A percentile compares a stretch with the other conserved stretches of the same genome.
Evolutionary conservation across 2,888 invertebrate species (phyloP).

Genomic region (Callyntrura sp.): DNA sequence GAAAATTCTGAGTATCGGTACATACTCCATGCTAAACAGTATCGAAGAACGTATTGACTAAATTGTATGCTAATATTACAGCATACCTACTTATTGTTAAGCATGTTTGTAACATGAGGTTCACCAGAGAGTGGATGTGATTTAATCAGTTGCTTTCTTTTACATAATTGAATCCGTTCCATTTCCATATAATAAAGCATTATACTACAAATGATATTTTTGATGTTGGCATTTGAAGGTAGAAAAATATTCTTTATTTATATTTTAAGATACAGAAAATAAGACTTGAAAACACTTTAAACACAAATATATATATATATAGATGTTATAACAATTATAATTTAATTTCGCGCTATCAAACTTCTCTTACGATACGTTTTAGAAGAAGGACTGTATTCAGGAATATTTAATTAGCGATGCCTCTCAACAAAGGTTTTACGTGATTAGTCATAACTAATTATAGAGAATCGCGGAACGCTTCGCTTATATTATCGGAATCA

Average conservation of each 20-base stretch:
- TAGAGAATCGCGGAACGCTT: conserved; percentile 83
- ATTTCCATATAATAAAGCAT: too few relatives aligned
- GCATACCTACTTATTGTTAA: too few relatives aligned
- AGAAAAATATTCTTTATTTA: not conserved
- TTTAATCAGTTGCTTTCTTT: too few relatives aligned
- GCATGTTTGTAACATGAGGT: too few relatives aligned
- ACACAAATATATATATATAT: not conserved
- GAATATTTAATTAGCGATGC: not conserved
- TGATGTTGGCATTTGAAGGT: too few relatives aligned
- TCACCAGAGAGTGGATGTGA: too few relatives aligned
- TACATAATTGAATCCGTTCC: too few relatives aligned
- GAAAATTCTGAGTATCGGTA: too few relatives aligned
- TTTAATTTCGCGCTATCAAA: not conserved
- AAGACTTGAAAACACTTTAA: not conserved
- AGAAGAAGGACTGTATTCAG: not conserved
- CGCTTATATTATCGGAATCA: conserved; percentile 83
- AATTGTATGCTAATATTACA: too few relatives aligned
- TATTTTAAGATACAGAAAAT: conserved; percentile 5
- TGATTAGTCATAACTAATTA: conserved; percentile 7
- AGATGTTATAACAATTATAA: not conserved
- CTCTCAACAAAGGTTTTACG: not conserved
- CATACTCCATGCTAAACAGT: too few relatives aligned
- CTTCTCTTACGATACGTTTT: not conserved
- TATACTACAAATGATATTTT: too few relatives aligned
- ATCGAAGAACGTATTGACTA: too few relatives aligned